phyloP scores from a whole-genome alignment of 2,113 vertebrate species.

The Heliornis fulica region DNA sequence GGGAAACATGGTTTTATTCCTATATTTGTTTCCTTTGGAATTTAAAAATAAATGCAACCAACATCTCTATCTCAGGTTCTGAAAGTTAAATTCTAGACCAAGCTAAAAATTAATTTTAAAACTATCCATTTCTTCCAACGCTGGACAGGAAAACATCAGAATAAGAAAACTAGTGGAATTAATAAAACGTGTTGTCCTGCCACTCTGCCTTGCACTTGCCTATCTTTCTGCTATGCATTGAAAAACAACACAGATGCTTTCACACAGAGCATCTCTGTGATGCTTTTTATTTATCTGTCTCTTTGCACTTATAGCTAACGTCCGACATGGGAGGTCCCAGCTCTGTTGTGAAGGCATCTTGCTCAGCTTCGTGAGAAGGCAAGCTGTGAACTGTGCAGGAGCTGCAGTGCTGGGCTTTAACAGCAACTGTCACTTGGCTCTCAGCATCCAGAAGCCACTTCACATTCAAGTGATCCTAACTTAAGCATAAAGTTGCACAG shows the following conservation, averaged over 20 bases:
- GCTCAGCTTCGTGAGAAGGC: background rate
- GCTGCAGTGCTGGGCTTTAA: background rate
- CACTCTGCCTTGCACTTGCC: background rate
- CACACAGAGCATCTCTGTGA: background rate
- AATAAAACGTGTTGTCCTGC: background rate
- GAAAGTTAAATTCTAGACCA: background rate
- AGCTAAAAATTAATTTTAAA: background rate
- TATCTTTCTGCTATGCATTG: background rate
- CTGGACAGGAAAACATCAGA: background rate
- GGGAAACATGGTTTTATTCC: constrained; percentile 3
- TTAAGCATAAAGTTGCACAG: background rate
- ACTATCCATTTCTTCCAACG: background rate
- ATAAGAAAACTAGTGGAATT: background rate
- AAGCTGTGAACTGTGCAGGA: background rate
- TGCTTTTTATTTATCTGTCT: background rate
- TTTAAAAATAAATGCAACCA: constrained; percentile 6
- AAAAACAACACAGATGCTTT: background rate
- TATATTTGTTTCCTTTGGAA: background rate
- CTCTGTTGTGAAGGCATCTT: background rate
- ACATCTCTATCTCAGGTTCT: background rate
- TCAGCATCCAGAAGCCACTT: background rate
- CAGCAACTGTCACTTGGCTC: background rate
- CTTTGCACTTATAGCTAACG: background rate
- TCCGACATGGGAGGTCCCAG: background rate
- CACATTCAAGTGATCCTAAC: background rate